Percentiles rank a stretch among this genome's conserved stretches.
phyloP scores from a whole-genome alignment of 2,797 vertebrate genomes.

The Acipenser ruthenus region DNA sequence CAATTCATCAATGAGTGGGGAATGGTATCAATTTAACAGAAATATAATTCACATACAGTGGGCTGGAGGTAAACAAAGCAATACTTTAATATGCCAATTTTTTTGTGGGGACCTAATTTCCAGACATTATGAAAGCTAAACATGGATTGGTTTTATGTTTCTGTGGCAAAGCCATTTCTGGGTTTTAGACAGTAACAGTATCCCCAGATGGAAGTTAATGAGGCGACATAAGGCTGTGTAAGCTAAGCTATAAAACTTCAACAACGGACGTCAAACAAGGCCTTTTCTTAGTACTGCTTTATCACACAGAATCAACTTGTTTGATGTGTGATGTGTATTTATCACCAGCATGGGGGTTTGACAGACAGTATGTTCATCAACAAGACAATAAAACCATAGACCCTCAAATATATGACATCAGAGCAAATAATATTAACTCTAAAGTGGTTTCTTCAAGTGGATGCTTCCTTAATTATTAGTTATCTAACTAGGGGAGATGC shows the following conservation, averaged over 20 bases:
- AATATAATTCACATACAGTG: constrained; percentile 24
- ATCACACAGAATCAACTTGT: constrained; percentile 8
- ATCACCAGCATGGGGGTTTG: no score
- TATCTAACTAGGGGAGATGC: no score
- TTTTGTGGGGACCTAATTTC: constrained; percentile 28
- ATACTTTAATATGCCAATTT: constrained; percentile 27
- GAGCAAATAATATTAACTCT: no score
- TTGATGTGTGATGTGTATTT: no score
- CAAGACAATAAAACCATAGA: no score
- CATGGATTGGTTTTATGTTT: constrained; percentile 27
- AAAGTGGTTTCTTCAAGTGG: no score
- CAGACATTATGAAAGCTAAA: constrained; percentile 24
- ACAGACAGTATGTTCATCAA: no score
- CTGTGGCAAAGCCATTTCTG: constrained; percentile 23
- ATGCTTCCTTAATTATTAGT: no score
- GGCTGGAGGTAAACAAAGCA: constrained; percentile 16
- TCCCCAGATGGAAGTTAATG: constrained; percentile 23
- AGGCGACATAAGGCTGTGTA: constrained; percentile 8
- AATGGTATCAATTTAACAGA: constrained; percentile 21
- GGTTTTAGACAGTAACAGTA: constrained; percentile 24
- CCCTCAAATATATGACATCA: no score
- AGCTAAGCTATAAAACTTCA: constrained; percentile 23
- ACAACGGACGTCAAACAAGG: constrained; percentile 26
- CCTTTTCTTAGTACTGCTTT: constrained; percentile 25
- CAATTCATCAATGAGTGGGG: background rate